phyloP scores from a whole-genome alignment of 2,113 vertebrate species.

The Chloebia gouldiae region DNA sequence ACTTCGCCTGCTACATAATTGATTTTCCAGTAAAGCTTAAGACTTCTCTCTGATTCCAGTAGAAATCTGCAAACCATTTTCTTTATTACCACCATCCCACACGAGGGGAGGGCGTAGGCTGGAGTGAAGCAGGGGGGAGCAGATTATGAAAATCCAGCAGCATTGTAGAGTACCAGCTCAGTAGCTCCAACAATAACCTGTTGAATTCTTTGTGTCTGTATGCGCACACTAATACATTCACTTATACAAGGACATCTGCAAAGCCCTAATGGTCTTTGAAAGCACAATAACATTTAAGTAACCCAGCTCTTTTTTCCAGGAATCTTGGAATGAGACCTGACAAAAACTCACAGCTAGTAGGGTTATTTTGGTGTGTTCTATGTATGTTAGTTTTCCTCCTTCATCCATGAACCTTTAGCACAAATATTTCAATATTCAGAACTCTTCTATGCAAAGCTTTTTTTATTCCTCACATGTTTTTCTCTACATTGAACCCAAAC shows the following conservation, averaged over 20 bases:
- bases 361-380: background rate
- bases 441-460: background rate
- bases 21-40: slow-evolving; percentile 68
- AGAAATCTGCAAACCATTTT: slow-evolving; percentile 33
- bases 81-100: background rate
- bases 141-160: slow-evolving; percentile 44
- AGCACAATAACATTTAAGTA: background rate
- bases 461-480: background rate
- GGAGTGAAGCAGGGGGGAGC: background rate
- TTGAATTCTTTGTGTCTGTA: background rate
- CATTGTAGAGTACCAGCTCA: background rate
- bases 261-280: background rate
- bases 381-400: background rate
- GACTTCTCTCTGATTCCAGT: slow-evolving; percentile 33
- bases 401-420: background rate
- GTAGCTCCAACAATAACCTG: background rate
- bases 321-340: background rate
- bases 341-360: background rate
- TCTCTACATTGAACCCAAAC: background rate
- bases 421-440: background rate
- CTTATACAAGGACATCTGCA: background rate
- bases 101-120: background rate
- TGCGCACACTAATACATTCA: background rate
- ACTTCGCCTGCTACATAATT: slow-evolving; percentile 30
- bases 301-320: background rate